Evolutionary conservation across 2,113 vertebrate genomes (phyloP).

Genomic region (Tachycineta bicolor): DNA sequence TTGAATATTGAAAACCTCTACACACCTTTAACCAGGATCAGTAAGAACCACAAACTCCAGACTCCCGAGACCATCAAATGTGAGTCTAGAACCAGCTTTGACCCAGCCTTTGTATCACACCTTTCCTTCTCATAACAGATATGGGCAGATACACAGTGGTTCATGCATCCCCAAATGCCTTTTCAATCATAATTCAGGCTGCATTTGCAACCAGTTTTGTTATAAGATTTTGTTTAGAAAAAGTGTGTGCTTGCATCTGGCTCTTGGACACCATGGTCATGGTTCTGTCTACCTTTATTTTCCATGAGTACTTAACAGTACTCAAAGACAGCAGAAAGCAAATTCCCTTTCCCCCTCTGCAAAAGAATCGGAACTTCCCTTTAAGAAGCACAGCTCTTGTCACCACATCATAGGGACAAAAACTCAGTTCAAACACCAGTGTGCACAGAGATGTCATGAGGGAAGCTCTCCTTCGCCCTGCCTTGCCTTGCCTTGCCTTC

Average conservation of each 20-base stretch:
- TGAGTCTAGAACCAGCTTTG: background rate
- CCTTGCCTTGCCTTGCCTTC: background rate
- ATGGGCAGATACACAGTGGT: background rate
- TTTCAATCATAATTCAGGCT: background rate
- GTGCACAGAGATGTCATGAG: rapidly evolving
- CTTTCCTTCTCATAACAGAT: background rate
- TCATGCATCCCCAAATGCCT: background rate
- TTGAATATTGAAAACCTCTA: background rate
- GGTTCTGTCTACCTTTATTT: background rate
- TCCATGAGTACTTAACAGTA: background rate
- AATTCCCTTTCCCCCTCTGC: background rate
- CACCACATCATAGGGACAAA: background rate
- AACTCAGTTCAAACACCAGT: rapidly evolving
- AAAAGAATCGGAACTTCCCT: background rate
- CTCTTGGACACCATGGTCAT: rapidly evolving
- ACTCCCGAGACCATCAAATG: background rate
- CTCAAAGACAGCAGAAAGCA: background rate
- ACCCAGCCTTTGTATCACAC: background rate
- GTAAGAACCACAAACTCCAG: background rate
- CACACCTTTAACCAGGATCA: background rate
- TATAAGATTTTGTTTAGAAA: background rate
- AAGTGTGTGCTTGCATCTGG: background rate
- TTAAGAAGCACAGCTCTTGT: background rate
- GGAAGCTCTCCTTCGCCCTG: background rate
- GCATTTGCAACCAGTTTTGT: background rate